These are phyloP conservation scores for Microtus montanus DNA, from an alignment of 2,113 vertebrate genomes.

Conservation along the genomic window DNA sequence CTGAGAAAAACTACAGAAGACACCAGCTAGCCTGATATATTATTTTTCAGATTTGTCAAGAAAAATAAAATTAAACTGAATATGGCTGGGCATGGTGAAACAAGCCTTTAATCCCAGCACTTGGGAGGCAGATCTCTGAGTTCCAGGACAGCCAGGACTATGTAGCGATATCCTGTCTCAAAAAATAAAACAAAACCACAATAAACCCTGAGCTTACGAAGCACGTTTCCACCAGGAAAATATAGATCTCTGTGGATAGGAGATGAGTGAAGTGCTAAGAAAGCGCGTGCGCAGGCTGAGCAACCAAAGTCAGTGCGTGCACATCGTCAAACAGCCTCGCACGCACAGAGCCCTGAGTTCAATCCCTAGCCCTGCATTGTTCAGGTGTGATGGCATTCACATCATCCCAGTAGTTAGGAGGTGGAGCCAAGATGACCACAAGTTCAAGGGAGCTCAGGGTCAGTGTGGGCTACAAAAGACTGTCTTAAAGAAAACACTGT, in stretches of 20 bases:
- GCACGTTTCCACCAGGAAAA: conserved; percentile 17
- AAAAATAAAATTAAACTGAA: neutral
- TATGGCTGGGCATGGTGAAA: neutral
- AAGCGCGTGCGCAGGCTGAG: neutral
- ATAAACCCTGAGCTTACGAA: neutral
- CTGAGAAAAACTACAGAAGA: neutral
- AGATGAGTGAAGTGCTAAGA: conserved; percentile 24
- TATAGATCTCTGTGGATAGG: neutral
- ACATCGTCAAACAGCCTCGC: neutral
- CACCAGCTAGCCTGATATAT: neutral
- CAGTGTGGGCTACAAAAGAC: neutral
- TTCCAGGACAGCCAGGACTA: neutral
- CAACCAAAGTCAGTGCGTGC: neutral
- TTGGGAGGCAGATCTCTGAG: neutral
- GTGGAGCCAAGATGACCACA: neutral
- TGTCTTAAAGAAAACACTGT: neutral
- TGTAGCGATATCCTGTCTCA: neutral
- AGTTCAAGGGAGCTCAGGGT: neutral
- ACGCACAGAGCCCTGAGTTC: neutral
- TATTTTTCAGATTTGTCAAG: neutral
- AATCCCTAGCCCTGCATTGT: too few species aligned
- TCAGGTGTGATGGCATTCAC: neutral
- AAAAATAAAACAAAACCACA: neutral
- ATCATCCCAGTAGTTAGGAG: neutral
- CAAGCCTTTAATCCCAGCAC: neutral